Evolutionary conservation across 2,113 vertebrate genomes (phyloP).

Genomic region (Cryptotis parvus): DNA sequence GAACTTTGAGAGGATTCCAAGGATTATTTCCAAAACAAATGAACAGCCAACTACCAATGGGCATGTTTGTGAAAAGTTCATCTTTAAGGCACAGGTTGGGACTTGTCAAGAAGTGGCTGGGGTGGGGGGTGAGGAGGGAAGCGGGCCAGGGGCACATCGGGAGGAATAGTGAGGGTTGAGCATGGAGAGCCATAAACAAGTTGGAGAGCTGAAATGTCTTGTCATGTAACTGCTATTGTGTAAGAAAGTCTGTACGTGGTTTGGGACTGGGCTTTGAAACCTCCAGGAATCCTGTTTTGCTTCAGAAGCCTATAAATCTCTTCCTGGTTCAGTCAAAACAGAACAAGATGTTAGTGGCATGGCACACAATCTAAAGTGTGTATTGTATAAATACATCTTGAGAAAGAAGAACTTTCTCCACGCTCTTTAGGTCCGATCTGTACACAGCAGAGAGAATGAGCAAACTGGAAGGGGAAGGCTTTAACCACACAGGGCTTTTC

Average conservation of each 20-base stretch:
- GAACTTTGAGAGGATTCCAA: not conserved
- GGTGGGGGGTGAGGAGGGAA: too few species aligned
- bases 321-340: not conserved
- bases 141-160: not conserved
- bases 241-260: not conserved
- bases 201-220: not conserved
- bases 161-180: not conserved
- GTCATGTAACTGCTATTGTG: not conserved
- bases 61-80: not conserved
- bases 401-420: not conserved
- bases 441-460: not conserved
- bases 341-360: not conserved
- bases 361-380: not conserved
- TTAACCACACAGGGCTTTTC: not conserved
- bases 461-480: not conserved
- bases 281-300: not conserved
- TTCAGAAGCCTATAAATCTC: not conserved
- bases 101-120: not conserved
- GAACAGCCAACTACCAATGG: not conserved
- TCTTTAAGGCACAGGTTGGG: not conserved
- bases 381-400: not conserved
- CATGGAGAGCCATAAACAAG: not conserved
- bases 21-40: slow-evolving; percentile 3
- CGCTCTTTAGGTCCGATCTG: too few species aligned
- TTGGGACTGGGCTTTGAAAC: not conserved